Evolutionary conservation across 1,140 invertebrate species (phyloP), one percentile per base, ranked within the genome.

Genomic region (Apis laboriosa): DNA sequence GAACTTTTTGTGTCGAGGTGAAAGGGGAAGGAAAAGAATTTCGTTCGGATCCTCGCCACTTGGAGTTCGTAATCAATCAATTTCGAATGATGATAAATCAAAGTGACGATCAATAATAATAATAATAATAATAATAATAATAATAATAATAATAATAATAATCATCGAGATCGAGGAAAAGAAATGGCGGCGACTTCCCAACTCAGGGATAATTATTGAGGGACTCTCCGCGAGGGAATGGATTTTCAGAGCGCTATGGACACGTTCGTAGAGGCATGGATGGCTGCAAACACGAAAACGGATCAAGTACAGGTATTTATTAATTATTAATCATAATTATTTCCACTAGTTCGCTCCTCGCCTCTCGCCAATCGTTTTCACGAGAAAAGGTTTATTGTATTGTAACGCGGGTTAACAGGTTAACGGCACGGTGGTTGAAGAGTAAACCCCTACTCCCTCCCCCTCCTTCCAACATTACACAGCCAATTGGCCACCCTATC

Each of bases 181-280:
- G 77, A 77, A 86, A 89, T 86, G 88, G 82, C 81, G 82, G 85
- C 71, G 87, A 86, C 87, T 88, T 87, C 77, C 88, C 85, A 88
- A 77, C 86, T 83, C 72, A 78, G 76, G 82, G 88, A 86, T 68
- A 88, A 88, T 88, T 90, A 86, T 78, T 86, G 83, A 88, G 71
- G 77, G 72, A 77, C 73, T 74, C 70, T 83, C 60, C 58, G 90
- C 81, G 83, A 91, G 92, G 93, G 91, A 90, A 99, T 99, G 98
- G 98, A 98, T 97, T 98, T 98, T 96, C 97, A 98, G 95, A 98
- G 97, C 95, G 98, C 98, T 86, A 98, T 99, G 98, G 98, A 99
- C 95, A 98, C 98, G 86, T 99, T 99, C 93, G 98, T 98, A 74
- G 98, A 99, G 95, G 98, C 98, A 86, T 99, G 98, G 98, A 97